A percentile compares a stretch with the other conserved stretches of the same genome.
Evolutionary conservation across 2,888 invertebrate species (phyloP).

Genomic region (Carabus problematicus): DNA sequence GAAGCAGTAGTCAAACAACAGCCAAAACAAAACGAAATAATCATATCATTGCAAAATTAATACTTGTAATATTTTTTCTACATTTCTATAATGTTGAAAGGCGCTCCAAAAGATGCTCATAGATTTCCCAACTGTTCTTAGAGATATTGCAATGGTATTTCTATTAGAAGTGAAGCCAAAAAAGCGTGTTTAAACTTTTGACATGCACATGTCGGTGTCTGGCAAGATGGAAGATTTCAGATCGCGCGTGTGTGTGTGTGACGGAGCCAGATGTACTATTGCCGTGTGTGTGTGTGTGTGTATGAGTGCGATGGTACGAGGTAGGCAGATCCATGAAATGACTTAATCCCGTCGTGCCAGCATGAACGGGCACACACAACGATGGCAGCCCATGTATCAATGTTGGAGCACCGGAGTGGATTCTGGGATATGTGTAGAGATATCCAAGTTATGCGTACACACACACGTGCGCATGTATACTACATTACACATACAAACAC

Average conservation of each 20-base stretch:
- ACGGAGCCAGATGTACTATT: background rate
- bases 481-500: no score
- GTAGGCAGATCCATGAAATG: constrained; percentile 42
- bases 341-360: constrained; percentile 41
- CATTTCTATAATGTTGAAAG: no score
- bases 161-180: background rate
- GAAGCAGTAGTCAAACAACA: constrained; percentile 13
- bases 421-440: constrained; percentile 37
- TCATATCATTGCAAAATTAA: no score
- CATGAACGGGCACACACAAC: constrained; percentile 33
- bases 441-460: constrained; percentile 35
- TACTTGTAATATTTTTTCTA: no score
- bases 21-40: background rate
- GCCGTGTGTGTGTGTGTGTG: background rate
- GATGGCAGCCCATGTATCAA: constrained; percentile 41
- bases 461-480: background rate
- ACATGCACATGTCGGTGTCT: constrained; percentile 16
- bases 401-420: constrained; percentile 38
- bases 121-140: background rate
- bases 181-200: constrained; percentile 33
- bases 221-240: constrained; percentile 40
- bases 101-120: background rate
- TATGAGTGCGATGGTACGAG: constrained; percentile 16
- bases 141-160: background rate
- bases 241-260: constrained; percentile 2